These are phyloP conservation scores for Engystomops pustulosus DNA, from an alignment of 2,113 vertebrate species.

Conservation along the genomic window DNA sequence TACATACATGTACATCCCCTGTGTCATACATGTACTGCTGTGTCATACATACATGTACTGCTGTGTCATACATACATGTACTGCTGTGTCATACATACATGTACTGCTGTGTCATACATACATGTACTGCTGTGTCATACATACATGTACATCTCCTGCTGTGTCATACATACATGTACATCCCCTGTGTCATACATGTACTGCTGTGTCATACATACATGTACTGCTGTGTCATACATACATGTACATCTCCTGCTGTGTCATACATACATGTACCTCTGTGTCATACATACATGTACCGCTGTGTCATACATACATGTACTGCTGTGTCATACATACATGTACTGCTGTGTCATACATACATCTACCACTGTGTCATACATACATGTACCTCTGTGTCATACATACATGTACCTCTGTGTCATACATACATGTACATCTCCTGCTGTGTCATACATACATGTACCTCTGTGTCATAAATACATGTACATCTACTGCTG, in stretches of 20 bases:
- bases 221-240: not conserved
- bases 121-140: not conserved
- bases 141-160: not conserved
- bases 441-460: not conserved
- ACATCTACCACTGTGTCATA: not conserved
- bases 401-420: not conserved
- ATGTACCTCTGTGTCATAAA: no score
- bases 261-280: not conserved
- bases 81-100: not conserved
- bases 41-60: not conserved
- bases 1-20: not conserved
- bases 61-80: not conserved
- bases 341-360: not conserved
- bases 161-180: not conserved
- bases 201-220: not conserved
- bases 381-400: not conserved
- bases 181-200: no score
- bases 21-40: not conserved
- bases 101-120: not conserved
- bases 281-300: no score
- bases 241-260: not conserved
- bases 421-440: not conserved
- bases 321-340: not conserved
- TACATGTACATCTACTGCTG: not conserved
- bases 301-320: not conserved